phyloP scores from a whole-genome alignment of 2,888 invertebrate genomes.

The Chloroclystis v-ata region DNA sequence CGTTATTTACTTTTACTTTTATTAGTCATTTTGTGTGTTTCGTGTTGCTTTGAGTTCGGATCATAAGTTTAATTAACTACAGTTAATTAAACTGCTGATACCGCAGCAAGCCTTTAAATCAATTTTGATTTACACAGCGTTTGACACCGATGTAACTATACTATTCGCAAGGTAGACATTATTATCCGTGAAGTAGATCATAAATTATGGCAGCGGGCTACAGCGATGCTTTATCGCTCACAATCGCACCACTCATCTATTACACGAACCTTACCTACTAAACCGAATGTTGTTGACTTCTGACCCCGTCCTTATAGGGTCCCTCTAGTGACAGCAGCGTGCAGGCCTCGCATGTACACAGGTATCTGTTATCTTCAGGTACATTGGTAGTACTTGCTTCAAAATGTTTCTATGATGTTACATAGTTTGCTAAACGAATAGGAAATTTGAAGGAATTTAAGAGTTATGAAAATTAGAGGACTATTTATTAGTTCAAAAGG shows the following conservation, averaged over 20 bases:
- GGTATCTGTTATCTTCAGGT: neutral
- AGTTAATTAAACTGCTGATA: too few relatives aligned
- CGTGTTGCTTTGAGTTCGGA: too few relatives aligned
- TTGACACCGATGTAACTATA: too few relatives aligned
- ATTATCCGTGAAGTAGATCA: neutral
- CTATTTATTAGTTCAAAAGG: too few relatives aligned
- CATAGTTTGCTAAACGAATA: conserved; percentile 1
- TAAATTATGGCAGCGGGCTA: conserved; percentile 38
- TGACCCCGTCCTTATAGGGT: conserved; percentile 49
- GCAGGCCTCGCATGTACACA: conserved; percentile 30
- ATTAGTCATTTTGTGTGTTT: too few relatives aligned
- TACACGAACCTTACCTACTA: conserved; percentile 60
- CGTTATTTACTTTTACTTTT: too few relatives aligned
- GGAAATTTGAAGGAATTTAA: too few relatives aligned
- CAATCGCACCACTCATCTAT: conserved; percentile 67
- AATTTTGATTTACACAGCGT: too few relatives aligned
- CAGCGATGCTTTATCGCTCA: conserved; percentile 56
- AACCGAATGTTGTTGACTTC: conserved; percentile 60
- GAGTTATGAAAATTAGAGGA: too few relatives aligned
- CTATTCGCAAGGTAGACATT: too few relatives aligned
- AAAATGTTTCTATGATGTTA: neutral
- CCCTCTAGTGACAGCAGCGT: conserved; percentile 48
- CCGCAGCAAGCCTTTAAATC: too few relatives aligned
- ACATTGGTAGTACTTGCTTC: neutral
- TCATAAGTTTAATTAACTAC: too few relatives aligned